Evolutionary conservation across 92 coral and sea anemone species (phyloP).

Genomic region (Paragorgia papillata): DNA sequence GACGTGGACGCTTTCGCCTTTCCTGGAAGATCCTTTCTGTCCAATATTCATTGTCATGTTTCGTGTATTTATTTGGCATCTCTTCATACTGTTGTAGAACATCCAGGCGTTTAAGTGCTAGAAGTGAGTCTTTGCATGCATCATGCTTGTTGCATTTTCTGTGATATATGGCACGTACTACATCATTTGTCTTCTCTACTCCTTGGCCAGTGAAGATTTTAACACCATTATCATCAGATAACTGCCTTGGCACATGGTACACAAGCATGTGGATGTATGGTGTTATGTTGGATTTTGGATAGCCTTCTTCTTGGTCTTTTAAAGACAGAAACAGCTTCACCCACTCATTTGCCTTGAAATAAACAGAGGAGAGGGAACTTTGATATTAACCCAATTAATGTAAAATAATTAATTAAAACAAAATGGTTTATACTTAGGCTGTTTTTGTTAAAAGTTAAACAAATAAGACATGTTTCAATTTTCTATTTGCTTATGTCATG

Average conservation of each 20-base stretch:
- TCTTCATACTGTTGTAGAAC: conserved; percentile 16
- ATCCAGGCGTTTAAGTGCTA: conserved; percentile 33
- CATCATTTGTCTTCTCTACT: too few relatives aligned
- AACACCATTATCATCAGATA: conserved; percentile 26
- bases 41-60: conserved; percentile 25
- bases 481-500: too few relatives aligned
- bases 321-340: conserved; percentile 32
- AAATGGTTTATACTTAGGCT: background rate
- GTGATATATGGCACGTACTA: too few relatives aligned
- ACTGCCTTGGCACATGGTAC: conserved; percentile 26
- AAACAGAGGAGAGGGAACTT: conserved; percentile 17
- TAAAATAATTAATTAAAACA: background rate
- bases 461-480: background rate
- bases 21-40: conserved; percentile 24
- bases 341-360: conserved; percentile 39
- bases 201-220: conserved; percentile 39
- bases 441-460: conserved; percentile 6
- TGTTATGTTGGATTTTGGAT: conserved; percentile 20
- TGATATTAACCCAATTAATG: conserved; percentile 8
- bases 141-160: too few relatives aligned
- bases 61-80: conserved; percentile 19
- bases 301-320: conserved; percentile 39
- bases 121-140: conserved; percentile 31
- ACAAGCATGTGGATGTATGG: conserved; percentile 36
- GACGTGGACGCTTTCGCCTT: conserved; percentile 39